Evolutionary conservation across 1,140 invertebrate genomes (phyloP), one percentile per base, ranked within the genome.

Genomic region (Danaus melanippus): DNA sequence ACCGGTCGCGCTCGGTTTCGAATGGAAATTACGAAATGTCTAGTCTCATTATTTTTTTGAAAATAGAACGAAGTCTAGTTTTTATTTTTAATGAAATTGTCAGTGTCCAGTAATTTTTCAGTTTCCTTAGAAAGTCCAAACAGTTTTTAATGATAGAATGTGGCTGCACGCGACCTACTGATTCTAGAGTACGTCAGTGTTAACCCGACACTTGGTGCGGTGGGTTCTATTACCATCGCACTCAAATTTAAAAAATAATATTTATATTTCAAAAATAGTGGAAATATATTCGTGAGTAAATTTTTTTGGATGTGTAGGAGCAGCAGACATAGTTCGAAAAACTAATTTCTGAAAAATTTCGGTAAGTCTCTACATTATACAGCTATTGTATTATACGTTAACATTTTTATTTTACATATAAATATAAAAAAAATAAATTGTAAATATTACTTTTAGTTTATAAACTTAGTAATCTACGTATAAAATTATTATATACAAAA

Each of bases 191-290:
- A 15, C 50, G 61, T 48, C 74, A 79, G 76, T 79, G 71, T 71
- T 71, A 53, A 60, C 64, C 60, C 65, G 69, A 79, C 74, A 76
- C 74, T 81, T 74, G 69, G 67, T 64, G 74, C 68, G 78, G 74
- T 77, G 69, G 67, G 71, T 70, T 69, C 64, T 58, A 67, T 72
- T 60, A 55, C 58, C 58, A 54, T 55, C 58, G 58, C 32, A 32
- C 21, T 4, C 7, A 2, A 32, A 32, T 32, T n/a, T 32, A 32
- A 32, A 32, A 32, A 32, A 32, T 32, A 32, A 42, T 15, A 15
- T 6, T 42, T 50, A 5, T 50, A 39, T 42, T 42, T 55, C 43
- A 17, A 47, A 48, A n/a, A 48, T 43, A 21, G 21, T 48, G 53
- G 41, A 15, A 42, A 8, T 17, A 15, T 50, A 32, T 50, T 12